These are phyloP conservation scores for Acanthosepion pharaonis DNA, from an alignment of 2,888 invertebrate genomes.

Conservation along the genomic window DNA sequence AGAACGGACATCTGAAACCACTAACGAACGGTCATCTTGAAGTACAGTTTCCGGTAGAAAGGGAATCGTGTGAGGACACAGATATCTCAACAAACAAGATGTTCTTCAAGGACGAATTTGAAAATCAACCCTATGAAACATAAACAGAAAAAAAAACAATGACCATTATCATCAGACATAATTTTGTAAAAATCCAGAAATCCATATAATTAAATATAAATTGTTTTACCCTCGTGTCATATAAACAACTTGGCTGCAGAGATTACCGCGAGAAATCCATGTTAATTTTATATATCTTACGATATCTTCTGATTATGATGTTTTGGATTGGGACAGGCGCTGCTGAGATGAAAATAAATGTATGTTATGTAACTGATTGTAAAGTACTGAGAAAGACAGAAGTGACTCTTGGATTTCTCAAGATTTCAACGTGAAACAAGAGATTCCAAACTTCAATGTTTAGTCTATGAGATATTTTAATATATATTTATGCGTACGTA, in stretches of 20 bases:
- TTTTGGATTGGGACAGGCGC: not conserved
- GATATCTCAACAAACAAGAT: not conserved
- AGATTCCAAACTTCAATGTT: no score
- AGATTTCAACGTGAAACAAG: not conserved
- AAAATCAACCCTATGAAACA: not conserved
- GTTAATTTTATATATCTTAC: not conserved
- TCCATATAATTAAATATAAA: no score
- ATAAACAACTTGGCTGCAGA: not conserved
- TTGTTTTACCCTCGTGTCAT: no score
- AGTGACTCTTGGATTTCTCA: not conserved
- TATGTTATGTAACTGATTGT: not conserved
- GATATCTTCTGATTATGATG: not conserved
- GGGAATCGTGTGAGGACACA: not conserved
- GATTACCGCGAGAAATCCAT: not conserved
- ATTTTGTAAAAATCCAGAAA: no score
- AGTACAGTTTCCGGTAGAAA: not conserved
- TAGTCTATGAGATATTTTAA: no score
- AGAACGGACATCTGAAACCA: not conserved
- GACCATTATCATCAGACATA: no score
- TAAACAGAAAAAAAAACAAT: not conserved
- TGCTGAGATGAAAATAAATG: not conserved
- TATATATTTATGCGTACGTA: no score
- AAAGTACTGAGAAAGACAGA: not conserved
- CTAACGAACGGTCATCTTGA: not conserved
- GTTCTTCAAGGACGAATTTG: not conserved